Percentiles rank a stretch among this genome's conserved stretches.
Evolutionary conservation across 64 coral and sea anemone species (phyloP).

Genomic region (Montipora cactus): DNA sequence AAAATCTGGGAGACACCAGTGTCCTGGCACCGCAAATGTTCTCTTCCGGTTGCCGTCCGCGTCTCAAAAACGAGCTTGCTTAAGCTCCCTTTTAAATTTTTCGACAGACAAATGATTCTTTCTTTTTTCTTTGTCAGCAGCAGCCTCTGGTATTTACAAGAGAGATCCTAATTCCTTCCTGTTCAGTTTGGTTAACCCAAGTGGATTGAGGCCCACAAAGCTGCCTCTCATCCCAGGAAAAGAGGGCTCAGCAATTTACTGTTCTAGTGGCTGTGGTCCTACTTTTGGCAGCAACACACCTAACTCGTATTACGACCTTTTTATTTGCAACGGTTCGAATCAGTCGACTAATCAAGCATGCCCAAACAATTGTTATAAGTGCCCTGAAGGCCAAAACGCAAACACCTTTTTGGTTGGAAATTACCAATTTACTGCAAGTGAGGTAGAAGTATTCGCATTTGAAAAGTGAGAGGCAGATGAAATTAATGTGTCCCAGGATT

Average conservation of each 20-base stretch:
- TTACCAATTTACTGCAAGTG: neutral
- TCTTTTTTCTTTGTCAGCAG: too few species aligned
- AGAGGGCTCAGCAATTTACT: constrained; percentile 26
- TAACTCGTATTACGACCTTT: neutral
- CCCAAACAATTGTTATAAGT: neutral
- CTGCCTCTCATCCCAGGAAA: neutral
- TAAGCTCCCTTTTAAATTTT: too few species aligned
- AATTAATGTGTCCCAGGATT: too few species aligned
- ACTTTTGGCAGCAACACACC: constrained; percentile 10
- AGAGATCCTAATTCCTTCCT: too few species aligned
- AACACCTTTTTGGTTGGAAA: neutral
- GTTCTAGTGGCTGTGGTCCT: neutral
- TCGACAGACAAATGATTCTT: too few species aligned
- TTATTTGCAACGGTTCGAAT: neutral
- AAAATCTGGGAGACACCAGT: too few species aligned
- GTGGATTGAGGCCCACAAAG: neutral
- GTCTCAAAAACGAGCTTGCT: too few species aligned
- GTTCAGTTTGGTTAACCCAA: too few species aligned
- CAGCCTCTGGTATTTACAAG: too few species aligned
- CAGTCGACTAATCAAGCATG: neutral
- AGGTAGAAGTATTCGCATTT: neutral
- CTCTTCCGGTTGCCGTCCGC: too few species aligned
- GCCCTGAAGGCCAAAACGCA: neutral
- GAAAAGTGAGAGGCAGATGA: neutral
- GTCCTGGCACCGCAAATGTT: too few species aligned